Base-by-base conservation (phyloP, 2,888 invertebrate species). In the Rhamnusium bicolor region DNA sequence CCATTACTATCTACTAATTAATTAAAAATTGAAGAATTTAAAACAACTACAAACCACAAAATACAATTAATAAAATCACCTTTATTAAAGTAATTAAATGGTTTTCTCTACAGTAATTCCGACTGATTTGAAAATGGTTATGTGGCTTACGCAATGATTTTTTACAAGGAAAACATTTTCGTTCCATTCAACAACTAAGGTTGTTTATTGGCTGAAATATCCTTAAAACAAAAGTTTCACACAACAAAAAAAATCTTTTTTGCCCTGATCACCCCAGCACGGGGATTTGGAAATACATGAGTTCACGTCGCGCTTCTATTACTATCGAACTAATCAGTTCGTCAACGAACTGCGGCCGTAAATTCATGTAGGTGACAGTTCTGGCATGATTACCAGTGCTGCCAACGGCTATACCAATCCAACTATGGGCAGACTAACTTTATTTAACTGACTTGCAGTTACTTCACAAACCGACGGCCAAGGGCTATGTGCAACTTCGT, bases 241-340 rank as follows among this genome's bases (percentile, higher is more conserved):
- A n/a, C 24, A 24, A 24, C 6, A 24, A 24, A 24, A 24, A 2
- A 32, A 32, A 8, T 54, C 8, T 24, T n/a, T 54, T 14, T 24
- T 16, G n/a, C 58, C 29, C 58, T 3, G 7, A 27, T 58, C 32
- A 6, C 53, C 51, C 51, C 16, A 21, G 24, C 73, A 72, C 66
- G 73, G 69, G 69, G 69, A 77, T 72, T 75, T 73, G 60, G 46
- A 71, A 67, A 73, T 71, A 77, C 69, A 77, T 61, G 61, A 32
- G 61, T 61, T 70, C 80, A 79, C 79, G 79, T 80, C 75, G 74
- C 75, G 67, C 70, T 75, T 78, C 77, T 76, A 79, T 80, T 79
- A 78, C 79, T 71, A 75, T 80, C 74, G 75, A 78, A 78, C 76
- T 79, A 79, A 78, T 79, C 79, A 79, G 75, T 75, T 72, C 77